Evolutionary conservation across 2,797 vertebrate genomes (phyloP).

Genomic region (Mormyrus hasselquistii): DNA sequence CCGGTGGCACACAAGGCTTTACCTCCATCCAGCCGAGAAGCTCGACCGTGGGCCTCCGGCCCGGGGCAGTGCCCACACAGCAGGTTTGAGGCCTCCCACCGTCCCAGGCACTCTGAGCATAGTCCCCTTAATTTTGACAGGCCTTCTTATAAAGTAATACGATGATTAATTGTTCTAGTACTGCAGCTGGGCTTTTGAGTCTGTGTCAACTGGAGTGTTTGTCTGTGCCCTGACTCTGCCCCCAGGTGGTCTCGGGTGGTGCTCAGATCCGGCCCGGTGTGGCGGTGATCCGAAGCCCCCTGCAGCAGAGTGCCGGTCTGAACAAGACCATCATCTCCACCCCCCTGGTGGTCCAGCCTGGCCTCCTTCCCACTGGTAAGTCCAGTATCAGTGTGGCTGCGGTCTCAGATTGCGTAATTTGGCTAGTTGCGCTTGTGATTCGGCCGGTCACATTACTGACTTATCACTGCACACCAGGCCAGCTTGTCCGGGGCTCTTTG

Average conservation of each 20-base stretch:
- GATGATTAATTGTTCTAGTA: background rate
- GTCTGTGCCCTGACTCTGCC: background rate
- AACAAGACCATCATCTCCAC: conserved; percentile 73
- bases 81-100: conserved; percentile 46
- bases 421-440: background rate
- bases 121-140: background rate
- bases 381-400: conserved; percentile 9
- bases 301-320: conserved; percentile 64
- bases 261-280: conserved; percentile 71
- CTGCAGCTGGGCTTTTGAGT: background rate
- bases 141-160: background rate
- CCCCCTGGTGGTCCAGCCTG: conserved; percentile 77
- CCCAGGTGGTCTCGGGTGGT: conserved; percentile 63
- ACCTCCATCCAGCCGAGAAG: conserved; percentile 90
- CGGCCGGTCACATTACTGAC: background rate
- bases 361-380: conserved; percentile 57
- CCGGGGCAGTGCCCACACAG: conserved; percentile 70
- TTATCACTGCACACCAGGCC: conserved; percentile 53
- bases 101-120: background rate
- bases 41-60: conserved; percentile 85
- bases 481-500: conserved; percentile 71
- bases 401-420: background rate
- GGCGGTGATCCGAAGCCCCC: conserved; percentile 65
- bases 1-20: conserved; percentile 82
- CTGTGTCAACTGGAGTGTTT: background rate